Conservation (phyloP, 2,113 vertebrate genomes). For the Cebidichthys violaceus region DNA sequence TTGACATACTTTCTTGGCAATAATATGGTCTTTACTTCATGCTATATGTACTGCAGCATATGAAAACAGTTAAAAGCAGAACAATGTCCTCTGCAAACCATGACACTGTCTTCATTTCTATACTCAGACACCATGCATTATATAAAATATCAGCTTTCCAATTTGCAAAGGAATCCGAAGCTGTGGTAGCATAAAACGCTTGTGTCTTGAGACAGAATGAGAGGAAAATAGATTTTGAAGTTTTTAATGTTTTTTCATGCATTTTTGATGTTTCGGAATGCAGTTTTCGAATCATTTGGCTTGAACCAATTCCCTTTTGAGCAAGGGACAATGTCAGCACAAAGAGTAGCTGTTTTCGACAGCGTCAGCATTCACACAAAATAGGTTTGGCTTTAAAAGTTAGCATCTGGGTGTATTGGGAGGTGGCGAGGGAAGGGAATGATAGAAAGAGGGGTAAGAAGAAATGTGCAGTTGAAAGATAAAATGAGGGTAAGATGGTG, state of each 20-base stretch:
- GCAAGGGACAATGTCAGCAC: slow-evolving; percentile 49
- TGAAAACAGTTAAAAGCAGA: slow-evolving; percentile 32
- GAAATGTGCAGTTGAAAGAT: slow-evolving; percentile 5
- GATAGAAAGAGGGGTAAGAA: no score
- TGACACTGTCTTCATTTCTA: neutral
- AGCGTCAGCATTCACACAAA: slow-evolving; percentile 51
- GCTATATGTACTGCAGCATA: slow-evolving; percentile 30
- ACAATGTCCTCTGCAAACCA: slow-evolving; percentile 6
- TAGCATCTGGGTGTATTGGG: slow-evolving; percentile 40
- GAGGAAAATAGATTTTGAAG: slow-evolving; percentile 8
- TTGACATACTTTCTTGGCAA: neutral
- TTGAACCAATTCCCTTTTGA: slow-evolving; percentile 17
- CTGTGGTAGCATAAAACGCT: neutral
- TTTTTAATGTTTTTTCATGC: slow-evolving; percentile 21
- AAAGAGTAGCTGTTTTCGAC: slow-evolving; percentile 28
- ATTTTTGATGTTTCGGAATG: slow-evolving; percentile 25
- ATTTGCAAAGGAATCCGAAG: neutral
- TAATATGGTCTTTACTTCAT: slow-evolving; percentile 27
- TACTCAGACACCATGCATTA: neutral
- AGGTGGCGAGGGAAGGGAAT: neutral
- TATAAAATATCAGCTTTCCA: neutral
- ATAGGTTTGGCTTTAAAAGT: slow-evolving; percentile 34
- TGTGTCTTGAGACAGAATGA: neutral
- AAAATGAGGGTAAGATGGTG: slow-evolving; percentile 5
- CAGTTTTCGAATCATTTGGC: slow-evolving; percentile 34